Evolutionary conservation across 2,888 invertebrate genomes (phyloP).

Genomic region (Epinotia bilunana): DNA sequence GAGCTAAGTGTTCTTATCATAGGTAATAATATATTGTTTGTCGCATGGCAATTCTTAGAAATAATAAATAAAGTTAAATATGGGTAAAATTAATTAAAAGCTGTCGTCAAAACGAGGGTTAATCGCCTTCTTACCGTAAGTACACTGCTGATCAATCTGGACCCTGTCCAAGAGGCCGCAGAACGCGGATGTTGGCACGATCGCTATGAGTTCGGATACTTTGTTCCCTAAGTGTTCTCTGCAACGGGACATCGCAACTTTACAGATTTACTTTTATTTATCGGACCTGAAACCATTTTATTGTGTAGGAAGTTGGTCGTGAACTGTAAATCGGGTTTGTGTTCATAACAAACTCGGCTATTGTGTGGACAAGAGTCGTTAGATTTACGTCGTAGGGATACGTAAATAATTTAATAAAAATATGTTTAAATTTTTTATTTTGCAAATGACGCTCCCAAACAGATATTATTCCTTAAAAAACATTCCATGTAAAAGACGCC

Average conservation of each 20-base stretch:
- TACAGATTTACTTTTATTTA: slow-evolving; percentile 15
- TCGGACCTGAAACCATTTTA: not conserved
- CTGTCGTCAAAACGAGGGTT: not conserved
- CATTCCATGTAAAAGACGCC: too few relatives aligned
- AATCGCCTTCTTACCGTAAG: not conserved
- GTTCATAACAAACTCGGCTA: not conserved
- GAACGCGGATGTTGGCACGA: slow-evolving; percentile 30
- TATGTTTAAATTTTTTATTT: too few relatives aligned
- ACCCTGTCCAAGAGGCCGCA: slow-evolving; percentile 8
- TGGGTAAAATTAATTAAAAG: not conserved
- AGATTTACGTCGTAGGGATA: too few relatives aligned
- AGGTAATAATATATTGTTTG: too few relatives aligned
- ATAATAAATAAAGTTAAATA: too few relatives aligned
- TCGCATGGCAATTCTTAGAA: too few relatives aligned
- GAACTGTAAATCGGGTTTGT: not conserved
- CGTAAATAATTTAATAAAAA: too few relatives aligned
- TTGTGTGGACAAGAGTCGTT: too few relatives aligned
- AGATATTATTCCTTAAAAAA: too few relatives aligned
- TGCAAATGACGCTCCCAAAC: too few relatives aligned
- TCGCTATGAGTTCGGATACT: not conserved
- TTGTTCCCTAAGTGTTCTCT: slow-evolving; percentile 17
- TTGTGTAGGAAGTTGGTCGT: not conserved
- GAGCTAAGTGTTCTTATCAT: too few relatives aligned
- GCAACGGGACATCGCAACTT: slow-evolving; percentile 10
- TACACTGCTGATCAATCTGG: slow-evolving; percentile 13